Conservation (phyloP, 2,888 invertebrate genomes). For the Malacosoma neustria region DNA sequence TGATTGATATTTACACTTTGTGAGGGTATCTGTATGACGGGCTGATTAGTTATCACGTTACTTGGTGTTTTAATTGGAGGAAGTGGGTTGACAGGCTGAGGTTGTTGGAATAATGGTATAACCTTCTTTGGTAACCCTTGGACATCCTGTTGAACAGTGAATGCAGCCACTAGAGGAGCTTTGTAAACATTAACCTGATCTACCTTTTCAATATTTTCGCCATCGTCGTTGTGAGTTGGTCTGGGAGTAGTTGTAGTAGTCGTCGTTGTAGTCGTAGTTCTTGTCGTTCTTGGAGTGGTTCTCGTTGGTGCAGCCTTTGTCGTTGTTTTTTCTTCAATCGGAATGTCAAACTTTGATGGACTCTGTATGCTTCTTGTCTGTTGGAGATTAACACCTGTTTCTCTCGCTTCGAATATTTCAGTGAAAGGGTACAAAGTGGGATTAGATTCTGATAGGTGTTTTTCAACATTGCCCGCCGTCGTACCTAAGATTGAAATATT, state of each 20-base stretch:
- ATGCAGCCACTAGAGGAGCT: constrained; percentile 88
- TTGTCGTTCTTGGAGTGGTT: constrained; percentile 26
- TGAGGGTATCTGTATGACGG: constrained; percentile 18
- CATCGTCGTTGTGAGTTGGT: constrained; percentile 80
- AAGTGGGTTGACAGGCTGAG: constrained; percentile 25
- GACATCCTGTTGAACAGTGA: constrained; percentile 89
- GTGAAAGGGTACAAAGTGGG: constrained; percentile 51
- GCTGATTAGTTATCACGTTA: constrained; percentile 22
- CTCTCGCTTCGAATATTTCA: constrained; percentile 58
- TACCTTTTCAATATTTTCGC: constrained; percentile 80
- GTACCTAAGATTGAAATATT: constrained; percentile 59
- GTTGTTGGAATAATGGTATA: constrained; percentile 79
- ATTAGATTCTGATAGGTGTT: constrained; percentile 46
- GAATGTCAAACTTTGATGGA: constrained; percentile 28
- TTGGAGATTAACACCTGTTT: constrained; percentile 40
- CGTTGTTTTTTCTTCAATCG: constrained; percentile 26
- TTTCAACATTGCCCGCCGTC: constrained; percentile 65
- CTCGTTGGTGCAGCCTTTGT: constrained; percentile 11
- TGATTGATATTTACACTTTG: constrained; percentile 20
- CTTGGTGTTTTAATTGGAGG: constrained; percentile 24
- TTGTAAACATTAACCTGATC: constrained; percentile 86
- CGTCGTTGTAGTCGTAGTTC: constrained; percentile 62
- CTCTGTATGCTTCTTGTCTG: constrained; percentile 56
- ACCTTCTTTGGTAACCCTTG: constrained; percentile 86
- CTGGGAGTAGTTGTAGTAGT: constrained; percentile 77